Evolutionary conservation across 2,797 vertebrate genomes (phyloP), one percentile per base, ranked within the genome.

Genomic region (Tapera naevia): DNA sequence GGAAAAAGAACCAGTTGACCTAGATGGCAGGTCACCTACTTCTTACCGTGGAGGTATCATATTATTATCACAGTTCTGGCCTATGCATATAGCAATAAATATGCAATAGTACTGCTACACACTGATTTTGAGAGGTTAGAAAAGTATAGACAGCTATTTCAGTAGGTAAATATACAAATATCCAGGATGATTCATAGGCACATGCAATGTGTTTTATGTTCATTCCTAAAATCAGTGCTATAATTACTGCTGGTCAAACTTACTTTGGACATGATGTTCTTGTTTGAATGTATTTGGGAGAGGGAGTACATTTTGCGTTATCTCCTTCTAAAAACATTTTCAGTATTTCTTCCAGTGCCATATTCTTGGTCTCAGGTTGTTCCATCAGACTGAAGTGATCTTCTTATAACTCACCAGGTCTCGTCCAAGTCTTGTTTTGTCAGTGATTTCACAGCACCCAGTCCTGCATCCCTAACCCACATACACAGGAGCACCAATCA

Each of bases 1-100:
- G 81, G 87, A 78, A 85, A 85, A 89, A 67, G 88, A 74, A 37
- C 9, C 81, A 58, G 46, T 21, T 91, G 74, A 94, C 21, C 67
- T 50, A 86, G 76, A 54, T 71, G 81, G 92, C 60, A 84, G 70
- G 87, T 81, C 53, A 89, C 30, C 90, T 60, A n/a, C 64, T 53
- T n/a, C 5, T 10, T 45, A 7, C 50, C 58, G 51, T 22, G 62
- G 41, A 56, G 62, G 23, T 18, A 80, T 18, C n/a, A 60, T 73
- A 87, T 35, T 48, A 72, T 24, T 70, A 43, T 25, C 45, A 53
- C 41, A 17, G 30, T 45, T 21, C 24, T 39, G 57, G 60, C 43
- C 46, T 48, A 1, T 1, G 27, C 1, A 2, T 6, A 23, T 1
- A 45, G 45, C 4, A 57, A 73, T 32, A 76, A 54, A 60, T 4